Evolutionary conservation across 2,113 vertebrate genomes (phyloP).

Genomic region (Rhinolophus ferrumequinum): DNA sequence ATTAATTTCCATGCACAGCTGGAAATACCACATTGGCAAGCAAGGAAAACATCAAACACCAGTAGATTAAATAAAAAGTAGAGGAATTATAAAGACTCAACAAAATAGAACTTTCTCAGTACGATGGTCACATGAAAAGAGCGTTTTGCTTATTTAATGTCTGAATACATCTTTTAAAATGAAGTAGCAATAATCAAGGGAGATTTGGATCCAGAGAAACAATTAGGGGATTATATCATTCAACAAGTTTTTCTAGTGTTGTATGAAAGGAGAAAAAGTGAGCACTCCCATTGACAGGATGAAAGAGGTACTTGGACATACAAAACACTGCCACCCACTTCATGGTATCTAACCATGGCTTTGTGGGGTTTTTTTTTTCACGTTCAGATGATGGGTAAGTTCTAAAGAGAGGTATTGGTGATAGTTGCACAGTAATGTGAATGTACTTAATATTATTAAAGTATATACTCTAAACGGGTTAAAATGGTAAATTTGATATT

Average conservation of each 20-base stretch:
- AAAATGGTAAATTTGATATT: not conserved
- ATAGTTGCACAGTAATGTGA: not conserved
- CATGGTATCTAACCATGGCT: not conserved
- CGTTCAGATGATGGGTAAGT: not conserved
- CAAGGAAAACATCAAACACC: constrained; percentile 55
- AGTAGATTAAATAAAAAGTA: constrained; percentile 57
- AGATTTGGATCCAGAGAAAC: not conserved
- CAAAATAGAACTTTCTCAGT: constrained; percentile 7
- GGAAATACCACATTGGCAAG: constrained; percentile 58
- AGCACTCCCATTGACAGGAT: not conserved
- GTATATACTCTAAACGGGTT: not conserved
- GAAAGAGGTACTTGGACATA: not conserved
- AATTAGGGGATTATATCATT: not conserved
- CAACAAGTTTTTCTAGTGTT: not conserved
- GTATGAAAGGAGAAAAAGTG: not conserved
- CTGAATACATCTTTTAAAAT: not conserved
- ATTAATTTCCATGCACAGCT: constrained; percentile 72
- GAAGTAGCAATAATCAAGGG: not conserved
- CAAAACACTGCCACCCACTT: not conserved
- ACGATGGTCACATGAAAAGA: not conserved
- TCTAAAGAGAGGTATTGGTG: not conserved
- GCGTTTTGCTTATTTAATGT: not conserved
- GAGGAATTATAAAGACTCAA: constrained; percentile 37
- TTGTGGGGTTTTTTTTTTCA: not conserved
- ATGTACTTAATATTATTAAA: not conserved